Evolutionary conservation across 2,888 invertebrate genomes (phyloP), one percentile per base, ranked within the genome.

Genomic region (Physocephala rufipes): DNA sequence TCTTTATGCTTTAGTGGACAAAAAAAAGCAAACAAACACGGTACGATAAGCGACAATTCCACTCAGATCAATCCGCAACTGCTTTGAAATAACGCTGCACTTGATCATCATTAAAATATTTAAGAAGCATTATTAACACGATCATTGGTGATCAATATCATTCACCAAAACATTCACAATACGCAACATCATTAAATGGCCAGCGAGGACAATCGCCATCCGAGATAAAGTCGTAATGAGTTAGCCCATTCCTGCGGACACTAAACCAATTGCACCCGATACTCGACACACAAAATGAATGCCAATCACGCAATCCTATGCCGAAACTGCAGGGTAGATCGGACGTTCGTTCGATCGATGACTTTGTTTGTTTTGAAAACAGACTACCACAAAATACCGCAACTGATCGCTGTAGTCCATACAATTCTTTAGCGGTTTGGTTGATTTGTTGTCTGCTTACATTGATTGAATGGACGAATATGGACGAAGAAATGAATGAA

Each of bases 101-200:
- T 63, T 47, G 26, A 63, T 49, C 61, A 51, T 51, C 68, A 61
- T 61, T 61, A 61, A 68, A 62, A 68, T 67, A 67, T 53, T 49
- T 51, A 21, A 49, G 36, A 28, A 49, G 61, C 62, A 61, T 68
- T 51, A 62, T 62, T 68, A 68, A 68, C 68, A 62, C 68, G 68
- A 68, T 61, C 68, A 62, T 43, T 28, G 51, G 2, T 67, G 62
- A 68, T 68, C 68, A n/a, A 30, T 49, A 62, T 62, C 55, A 45
- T 51, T 47, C 59, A 47, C 49, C 68, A 68, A 21, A 62, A 51
- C 49, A 68, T 61, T 51, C 49, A 30, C 61, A 16, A 59, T 47
- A 68, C 19, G 58, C 45, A 68, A 45, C 55, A 36, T 26, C 67
- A 68, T 68, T 67, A 36, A 68, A 51, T n/a, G 45, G 47, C 63